Evolutionary conservation across 2,888 invertebrate species (phyloP).

Genomic region (Cantharis rufa): DNA sequence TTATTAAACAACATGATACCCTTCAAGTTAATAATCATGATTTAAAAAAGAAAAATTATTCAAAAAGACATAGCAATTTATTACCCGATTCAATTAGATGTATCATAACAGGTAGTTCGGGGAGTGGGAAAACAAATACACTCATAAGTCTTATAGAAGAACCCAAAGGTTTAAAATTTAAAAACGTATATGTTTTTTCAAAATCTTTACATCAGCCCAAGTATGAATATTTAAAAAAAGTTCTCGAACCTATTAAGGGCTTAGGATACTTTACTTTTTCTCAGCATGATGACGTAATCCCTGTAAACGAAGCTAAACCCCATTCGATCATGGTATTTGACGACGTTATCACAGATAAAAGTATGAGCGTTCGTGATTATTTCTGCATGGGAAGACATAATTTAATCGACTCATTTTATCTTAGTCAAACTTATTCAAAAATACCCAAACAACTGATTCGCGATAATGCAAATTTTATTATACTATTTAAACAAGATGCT

Average conservation of each 20-base stretch:
- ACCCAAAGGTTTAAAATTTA: neutral
- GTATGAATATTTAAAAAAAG: slow-evolving; percentile 35
- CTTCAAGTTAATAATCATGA: neutral
- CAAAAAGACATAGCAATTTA: neutral
- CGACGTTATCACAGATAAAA: slow-evolving; percentile 45
- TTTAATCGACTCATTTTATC: slow-evolving; percentile 40
- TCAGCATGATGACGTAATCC: slow-evolving; percentile 28
- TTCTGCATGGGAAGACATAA: slow-evolving; percentile 44
- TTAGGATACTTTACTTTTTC: slow-evolving; percentile 13
- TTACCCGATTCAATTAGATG: slow-evolving; percentile 4
- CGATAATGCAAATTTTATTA: slow-evolving; percentile 38
- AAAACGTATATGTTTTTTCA: neutral
- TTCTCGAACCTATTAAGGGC: slow-evolving; percentile 31
- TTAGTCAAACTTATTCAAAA: slow-evolving; percentile 33
- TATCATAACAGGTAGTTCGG: slow-evolving; percentile 8
- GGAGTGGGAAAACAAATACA: slow-evolving; percentile 17
- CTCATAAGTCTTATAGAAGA: slow-evolving; percentile 12
- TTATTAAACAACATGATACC: neutral
- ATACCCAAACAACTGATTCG: slow-evolving; percentile 47
- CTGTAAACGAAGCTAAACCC: slow-evolving; percentile 34
- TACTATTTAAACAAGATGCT: neutral
- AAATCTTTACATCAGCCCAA: slow-evolving; percentile 22
- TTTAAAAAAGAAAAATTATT: neutral
- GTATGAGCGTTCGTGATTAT: slow-evolving; percentile 39
- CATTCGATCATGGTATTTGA: slow-evolving; percentile 48